These are phyloP conservation scores for Eupithecia subfuscata DNA, from an alignment of 2,888 invertebrate species.

Conservation along the genomic window DNA sequence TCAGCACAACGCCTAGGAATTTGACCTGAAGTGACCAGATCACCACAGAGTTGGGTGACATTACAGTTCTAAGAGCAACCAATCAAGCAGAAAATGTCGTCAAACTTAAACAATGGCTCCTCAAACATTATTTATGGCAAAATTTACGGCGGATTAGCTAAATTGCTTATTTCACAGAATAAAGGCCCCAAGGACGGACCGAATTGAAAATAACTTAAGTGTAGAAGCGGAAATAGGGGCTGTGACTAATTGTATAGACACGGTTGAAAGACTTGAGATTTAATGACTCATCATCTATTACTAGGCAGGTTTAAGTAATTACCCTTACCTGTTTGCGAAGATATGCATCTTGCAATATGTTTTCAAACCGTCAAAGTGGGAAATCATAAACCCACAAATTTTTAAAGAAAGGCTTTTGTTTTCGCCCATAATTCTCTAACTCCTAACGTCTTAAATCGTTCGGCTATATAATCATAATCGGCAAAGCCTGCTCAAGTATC, in stretches of 20 bases:
- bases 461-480: too few species aligned
- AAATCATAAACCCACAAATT: not conserved
- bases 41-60: not conserved
- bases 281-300: constrained; percentile 40
- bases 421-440: not conserved
- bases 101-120: constrained; percentile 33
- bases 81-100: constrained; percentile 28
- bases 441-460: too few species aligned
- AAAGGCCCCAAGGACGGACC: constrained; percentile 49
- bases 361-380: not conserved
- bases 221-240: constrained; percentile 55
- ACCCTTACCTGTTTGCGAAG: not conserved
- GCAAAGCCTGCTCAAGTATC: not conserved
- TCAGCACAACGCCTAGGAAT: not conserved
- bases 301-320: not conserved
- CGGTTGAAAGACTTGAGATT: constrained; percentile 44
- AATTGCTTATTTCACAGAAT: constrained; percentile 55
- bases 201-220: constrained; percentile 46
- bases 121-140: constrained; percentile 17
- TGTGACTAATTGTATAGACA: constrained; percentile 52
- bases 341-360: not conserved
- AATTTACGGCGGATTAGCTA: constrained; percentile 39
- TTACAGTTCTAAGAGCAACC: constrained; percentile 10
- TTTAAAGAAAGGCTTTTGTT: not conserved
- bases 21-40: not conserved